These are phyloP conservation scores for Ifrita kowaldi DNA, from an alignment of 2,113 vertebrate genomes.

Conservation along the genomic window DNA sequence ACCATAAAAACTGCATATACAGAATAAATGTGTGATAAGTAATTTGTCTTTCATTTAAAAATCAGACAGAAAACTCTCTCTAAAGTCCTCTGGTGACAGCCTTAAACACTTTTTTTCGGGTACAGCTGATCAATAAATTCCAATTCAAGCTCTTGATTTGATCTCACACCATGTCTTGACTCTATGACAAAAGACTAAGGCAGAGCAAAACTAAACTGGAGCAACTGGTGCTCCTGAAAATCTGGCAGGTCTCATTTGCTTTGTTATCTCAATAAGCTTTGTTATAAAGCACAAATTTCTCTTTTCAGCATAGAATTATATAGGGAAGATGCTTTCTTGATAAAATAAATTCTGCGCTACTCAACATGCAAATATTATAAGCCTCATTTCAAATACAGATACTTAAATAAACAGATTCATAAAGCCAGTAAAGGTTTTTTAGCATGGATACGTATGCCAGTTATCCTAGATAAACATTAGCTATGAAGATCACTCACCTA, in stretches of 20 bases:
- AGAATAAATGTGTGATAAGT: background rate
- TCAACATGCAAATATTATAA: background rate
- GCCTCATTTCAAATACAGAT: slow-evolving; percentile 8
- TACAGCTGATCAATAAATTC: background rate
- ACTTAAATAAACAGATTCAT: slow-evolving; percentile 5
- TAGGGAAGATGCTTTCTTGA: background rate
- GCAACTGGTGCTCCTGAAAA: background rate
- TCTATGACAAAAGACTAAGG: background rate
- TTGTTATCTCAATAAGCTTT: background rate
- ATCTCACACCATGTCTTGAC: background rate
- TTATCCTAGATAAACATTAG: slow-evolving; percentile 30
- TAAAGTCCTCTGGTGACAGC: background rate
- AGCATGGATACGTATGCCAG: background rate
- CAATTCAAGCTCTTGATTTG: background rate
- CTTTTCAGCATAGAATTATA: background rate
- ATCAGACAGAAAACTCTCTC: background rate
- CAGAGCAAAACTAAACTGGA: background rate
- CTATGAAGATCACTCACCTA: slow-evolving; percentile 9
- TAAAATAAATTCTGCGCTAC: background rate
- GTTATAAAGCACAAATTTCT: background rate
- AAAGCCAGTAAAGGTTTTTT: background rate
- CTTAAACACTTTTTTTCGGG: background rate
- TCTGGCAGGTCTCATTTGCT: background rate
- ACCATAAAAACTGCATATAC: background rate
- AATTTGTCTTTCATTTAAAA: background rate